phyloP scores from a whole-genome alignment of 2,797 vertebrate species.

The Eulemur rubriventer region DNA sequence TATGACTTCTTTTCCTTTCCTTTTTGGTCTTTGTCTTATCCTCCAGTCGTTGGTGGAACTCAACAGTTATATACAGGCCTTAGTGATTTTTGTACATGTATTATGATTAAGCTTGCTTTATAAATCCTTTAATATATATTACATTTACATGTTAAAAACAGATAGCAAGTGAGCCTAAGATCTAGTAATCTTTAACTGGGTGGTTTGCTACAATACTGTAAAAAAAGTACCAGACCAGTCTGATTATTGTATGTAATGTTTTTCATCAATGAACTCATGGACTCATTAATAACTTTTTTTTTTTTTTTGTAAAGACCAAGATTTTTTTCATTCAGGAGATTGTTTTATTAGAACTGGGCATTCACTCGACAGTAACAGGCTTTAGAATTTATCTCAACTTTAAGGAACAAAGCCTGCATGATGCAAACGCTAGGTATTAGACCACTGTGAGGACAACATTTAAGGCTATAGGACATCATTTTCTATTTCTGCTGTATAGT shows the following conservation, averaged over 20 bases:
- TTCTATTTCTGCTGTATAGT: not conserved
- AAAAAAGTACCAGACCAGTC: not conserved
- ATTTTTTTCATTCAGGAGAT: not conserved
- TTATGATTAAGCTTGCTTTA: slow-evolving; percentile 5
- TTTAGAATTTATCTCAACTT: slow-evolving; percentile 7
- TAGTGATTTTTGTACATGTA: not conserved
- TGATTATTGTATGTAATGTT: not conserved
- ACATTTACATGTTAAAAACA: not conserved
- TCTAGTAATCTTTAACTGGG: not conserved
- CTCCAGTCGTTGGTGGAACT: not conserved
- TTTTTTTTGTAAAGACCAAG: not conserved
- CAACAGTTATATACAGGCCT: not conserved
- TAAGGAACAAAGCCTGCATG: not conserved
- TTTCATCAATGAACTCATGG: not conserved
- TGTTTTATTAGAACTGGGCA: not conserved
- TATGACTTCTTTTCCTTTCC: slow-evolving; percentile 39
- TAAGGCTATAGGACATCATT: not conserved
- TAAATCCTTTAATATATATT: not conserved
- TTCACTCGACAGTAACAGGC: not conserved
- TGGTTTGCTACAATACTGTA: not conserved
- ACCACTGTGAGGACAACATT: not conserved
- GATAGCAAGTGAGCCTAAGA: not conserved
- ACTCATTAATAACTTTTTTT: not conserved
- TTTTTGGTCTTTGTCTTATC: not conserved
- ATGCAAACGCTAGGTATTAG: not conserved